Conservation (phyloP, 37 sponge, comb jelly and placozoan species). For the Chondrosia reniformis region DNA sequence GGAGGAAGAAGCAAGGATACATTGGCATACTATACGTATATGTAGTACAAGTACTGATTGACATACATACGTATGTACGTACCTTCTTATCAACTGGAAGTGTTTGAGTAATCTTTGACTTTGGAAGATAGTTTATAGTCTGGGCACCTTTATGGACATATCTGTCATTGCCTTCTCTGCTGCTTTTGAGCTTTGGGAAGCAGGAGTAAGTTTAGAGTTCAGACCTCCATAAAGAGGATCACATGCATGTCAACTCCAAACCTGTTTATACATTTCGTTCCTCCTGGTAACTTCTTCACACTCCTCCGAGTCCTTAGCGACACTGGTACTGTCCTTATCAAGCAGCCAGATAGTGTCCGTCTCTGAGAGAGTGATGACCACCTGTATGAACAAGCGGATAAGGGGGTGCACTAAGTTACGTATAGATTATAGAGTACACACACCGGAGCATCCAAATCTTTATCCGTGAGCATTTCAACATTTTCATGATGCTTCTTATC, state of each 20-base stretch:
- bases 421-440: too few species aligned
- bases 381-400: too few species aligned
- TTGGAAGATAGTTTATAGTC: constrained; percentile 83
- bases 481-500: too few species aligned
- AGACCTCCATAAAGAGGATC: background rate
- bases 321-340: constrained; percentile 75
- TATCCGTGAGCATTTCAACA: too few species aligned
- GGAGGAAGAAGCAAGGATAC: background rate
- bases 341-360: constrained; percentile 93
- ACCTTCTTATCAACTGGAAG: constrained; percentile 50
- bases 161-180: constrained; percentile 77
- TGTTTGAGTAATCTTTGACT: constrained; percentile 83
- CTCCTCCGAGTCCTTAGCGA: constrained; percentile 78
- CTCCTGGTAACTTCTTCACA: constrained; percentile 47
- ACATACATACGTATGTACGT: background rate
- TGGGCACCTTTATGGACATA: constrained; percentile 88
- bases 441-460: too few species aligned
- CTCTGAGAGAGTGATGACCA: constrained; percentile 76
- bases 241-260: constrained; percentile 7
- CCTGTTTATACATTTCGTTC: constrained; percentile 80
- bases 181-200: constrained; percentile 58
- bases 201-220: too few species aligned
- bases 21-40: background rate
- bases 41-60: background rate
- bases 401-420: too few species aligned